Percentiles rank a stretch among this genome's conserved stretches.
Evolutionary conservation across 2,888 invertebrate species (phyloP).

Genomic region (Heliconius ismenius): DNA sequence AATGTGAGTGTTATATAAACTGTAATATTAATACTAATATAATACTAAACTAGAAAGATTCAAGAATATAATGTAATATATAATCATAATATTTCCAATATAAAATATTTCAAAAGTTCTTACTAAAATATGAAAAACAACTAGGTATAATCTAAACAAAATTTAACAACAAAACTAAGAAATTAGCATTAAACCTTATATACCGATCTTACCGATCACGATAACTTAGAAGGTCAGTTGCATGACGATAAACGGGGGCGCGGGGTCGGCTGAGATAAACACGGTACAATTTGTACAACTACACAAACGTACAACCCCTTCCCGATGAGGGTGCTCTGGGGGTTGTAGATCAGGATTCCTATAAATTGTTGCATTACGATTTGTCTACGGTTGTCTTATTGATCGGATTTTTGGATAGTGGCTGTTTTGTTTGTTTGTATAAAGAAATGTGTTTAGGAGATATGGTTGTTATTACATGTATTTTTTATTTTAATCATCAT

Average conservation of each 20-base stretch:
- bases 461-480: not conserved
- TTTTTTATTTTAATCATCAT: no score
- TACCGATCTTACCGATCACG: constrained; percentile 8
- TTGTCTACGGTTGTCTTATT: constrained; percentile 12
- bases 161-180: not conserved
- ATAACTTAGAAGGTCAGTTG: constrained; percentile 41
- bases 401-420: not conserved
- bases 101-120: no score
- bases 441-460: not conserved
- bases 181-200: constrained; percentile 7
- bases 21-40: no score
- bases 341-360: constrained; percentile 24
- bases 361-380: constrained; percentile 24
- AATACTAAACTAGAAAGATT: no score
- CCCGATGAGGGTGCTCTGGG: constrained; percentile 33
- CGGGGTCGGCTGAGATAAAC: constrained; percentile 74
- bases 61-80: no score
- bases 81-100: no score
- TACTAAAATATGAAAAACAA: not conserved
- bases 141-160: no score
- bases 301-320: constrained; percentile 70
- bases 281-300: constrained; percentile 78
- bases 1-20: no score
- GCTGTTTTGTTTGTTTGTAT: not conserved
- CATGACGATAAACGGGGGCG: constrained; percentile 69